phyloP scores from a whole-genome alignment of 2,113 vertebrate genomes.

The Pituophis catenifer region DNA sequence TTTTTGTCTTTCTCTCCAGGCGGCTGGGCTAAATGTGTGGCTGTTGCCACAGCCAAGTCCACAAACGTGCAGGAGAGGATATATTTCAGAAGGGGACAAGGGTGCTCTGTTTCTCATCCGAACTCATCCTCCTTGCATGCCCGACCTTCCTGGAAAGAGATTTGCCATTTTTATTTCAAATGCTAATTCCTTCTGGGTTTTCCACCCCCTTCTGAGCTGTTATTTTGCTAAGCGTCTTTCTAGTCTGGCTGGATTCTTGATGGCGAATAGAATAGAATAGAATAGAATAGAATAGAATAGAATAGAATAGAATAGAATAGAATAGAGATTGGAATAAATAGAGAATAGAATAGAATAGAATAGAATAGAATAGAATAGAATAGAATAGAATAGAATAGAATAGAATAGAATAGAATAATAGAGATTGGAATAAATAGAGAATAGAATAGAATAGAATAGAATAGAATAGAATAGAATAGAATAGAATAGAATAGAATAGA shows the following conservation, averaged over 20 bases:
- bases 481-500: too few relatives aligned
- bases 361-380: too few relatives aligned
- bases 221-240: background rate
- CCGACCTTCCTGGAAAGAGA: background rate
- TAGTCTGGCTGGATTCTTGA: background rate
- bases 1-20: constrained; percentile 58
- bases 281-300: too few relatives aligned
- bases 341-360: too few relatives aligned
- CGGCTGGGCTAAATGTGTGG: constrained; percentile 50
- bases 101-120: background rate
- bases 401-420: too few relatives aligned
- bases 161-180: background rate
- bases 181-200: background rate
- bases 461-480: too few relatives aligned
- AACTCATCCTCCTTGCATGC: background rate
- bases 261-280: background rate
- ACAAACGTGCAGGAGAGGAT: background rate
- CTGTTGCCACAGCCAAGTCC: background rate
- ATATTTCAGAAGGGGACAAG: background rate
- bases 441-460: too few relatives aligned
- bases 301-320: too few relatives aligned
- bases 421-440: too few relatives aligned
- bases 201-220: background rate
- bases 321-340: too few relatives aligned
- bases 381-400: too few relatives aligned